Evolutionary conservation across 2,797 vertebrate species (phyloP), one percentile per base, ranked within the genome.

Genomic region (Centropyge bicolor): DNA sequence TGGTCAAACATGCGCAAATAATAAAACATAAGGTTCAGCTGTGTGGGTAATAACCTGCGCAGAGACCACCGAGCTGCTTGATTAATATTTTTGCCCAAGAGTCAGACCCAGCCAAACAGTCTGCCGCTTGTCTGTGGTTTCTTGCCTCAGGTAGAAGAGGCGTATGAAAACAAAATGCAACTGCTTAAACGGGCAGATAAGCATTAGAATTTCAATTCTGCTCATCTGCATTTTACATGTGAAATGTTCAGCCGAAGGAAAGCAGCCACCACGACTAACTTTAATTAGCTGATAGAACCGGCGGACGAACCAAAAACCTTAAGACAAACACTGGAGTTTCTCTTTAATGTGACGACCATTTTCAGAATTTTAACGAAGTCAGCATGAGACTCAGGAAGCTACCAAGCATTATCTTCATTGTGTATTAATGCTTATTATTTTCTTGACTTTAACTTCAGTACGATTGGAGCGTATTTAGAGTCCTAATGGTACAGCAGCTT

Each of bases 121-220:
- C 82, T 40, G 76, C 79, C 51, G 69, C 66, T 79, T 46, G 79
- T 89, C 82, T 86, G 82, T 62, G n/a, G 41, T 59, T 78, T 94
- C 86, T 83, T 89, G 85, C 79, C 90, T 87, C 45, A 52, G 75
- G 86, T 86, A 80, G 62, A 74, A 60, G 72, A 88, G 62, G 64
- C 71, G 73, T 77, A 66, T 67, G 76, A 90, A 88, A 93, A 89
- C 79, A 92, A 85, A 91, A 70, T 76, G 59, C 89, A 91, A 86
- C 80, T 87, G 86, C 81, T 88, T 76, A 78, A 87, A 90, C 68
- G 81, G 67, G 60, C 63, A 87, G 87, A 92, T 88, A 91, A 90
- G 84, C 72, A 60, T 83, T 83, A 78, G 85, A 92, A 89, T 89
- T 76, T 52, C 41, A 40, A 80, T 85, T 76, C n/a, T 70, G 85